Evolutionary conservation across 1,140 invertebrate species (phyloP).

Genomic region (Musca vetustissima): DNA sequence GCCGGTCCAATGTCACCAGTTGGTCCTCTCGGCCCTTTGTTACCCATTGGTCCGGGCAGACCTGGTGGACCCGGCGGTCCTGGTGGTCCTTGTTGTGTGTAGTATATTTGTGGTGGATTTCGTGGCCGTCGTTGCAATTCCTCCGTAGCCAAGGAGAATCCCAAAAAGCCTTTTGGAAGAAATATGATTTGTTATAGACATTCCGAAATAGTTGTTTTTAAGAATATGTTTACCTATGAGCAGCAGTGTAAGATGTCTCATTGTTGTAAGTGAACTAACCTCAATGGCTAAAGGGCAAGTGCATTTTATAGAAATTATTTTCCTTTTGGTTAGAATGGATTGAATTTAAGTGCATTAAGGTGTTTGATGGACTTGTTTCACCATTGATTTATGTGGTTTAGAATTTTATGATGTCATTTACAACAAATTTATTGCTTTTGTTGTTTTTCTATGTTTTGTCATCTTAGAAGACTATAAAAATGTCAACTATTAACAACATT

Average conservation of each 20-base stretch:
- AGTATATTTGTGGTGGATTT: conserved; percentile 23
- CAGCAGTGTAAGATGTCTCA: not conserved
- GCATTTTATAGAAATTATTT: conserved; percentile 14
- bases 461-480: too few relatives aligned
- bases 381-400: not conserved
- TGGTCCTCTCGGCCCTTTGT: conserved; percentile 1
- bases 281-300: not conserved
- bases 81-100: conserved; percentile 28
- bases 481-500: too few relatives aligned
- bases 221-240: conserved; percentile 7
- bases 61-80: conserved; percentile 25
- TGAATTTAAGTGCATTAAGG: too few relatives aligned
- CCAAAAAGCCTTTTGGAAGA: conserved; percentile 1
- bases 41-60: conserved; percentile 20
- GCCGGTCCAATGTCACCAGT: conserved; percentile 15
- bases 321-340: too few relatives aligned
- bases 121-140: not conserved
- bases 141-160: not conserved
- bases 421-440: too few relatives aligned
- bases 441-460: too few relatives aligned
- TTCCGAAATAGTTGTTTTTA: not conserved
- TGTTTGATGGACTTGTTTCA: too few relatives aligned
- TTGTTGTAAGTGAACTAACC: not conserved
- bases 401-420: too few relatives aligned
- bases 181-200: not conserved